Evolutionary conservation across 2,113 vertebrate genomes (phyloP), one percentile per base, ranked within the genome.

Genomic region (Zosterops hypoxanthus): DNA sequence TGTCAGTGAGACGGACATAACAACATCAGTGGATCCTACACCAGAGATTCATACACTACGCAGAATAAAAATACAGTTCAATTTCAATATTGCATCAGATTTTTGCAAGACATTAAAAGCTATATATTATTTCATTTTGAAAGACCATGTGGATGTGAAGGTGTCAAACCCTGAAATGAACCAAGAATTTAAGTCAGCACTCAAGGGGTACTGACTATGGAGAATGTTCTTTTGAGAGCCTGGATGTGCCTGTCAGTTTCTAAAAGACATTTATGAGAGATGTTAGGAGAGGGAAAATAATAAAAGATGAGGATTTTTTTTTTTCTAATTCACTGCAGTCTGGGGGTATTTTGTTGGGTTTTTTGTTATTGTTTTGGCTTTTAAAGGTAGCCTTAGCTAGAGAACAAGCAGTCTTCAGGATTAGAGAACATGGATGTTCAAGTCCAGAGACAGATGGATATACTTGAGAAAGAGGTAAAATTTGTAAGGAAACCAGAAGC

Each of bases 351-450:
- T 3, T 2, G 4, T 12, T 22, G 8, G 3, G 4, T 3, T 7
- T 52, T 65, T 12, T 47, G 50, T 28, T 64, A 19, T 8, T 39
- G 1, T 42, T 56, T 82, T 73, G 4, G 5, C 64, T 64, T 78
- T 53, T 83, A 44, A 91, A 71, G 19, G 16, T 50, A 72, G 12
- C 8, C 16, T 83, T 63, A 90, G 11, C 55, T 81, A 39, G 14
- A 65, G n/a, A 61, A 59, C 12, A 77, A 9, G 12, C 18, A 73
- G 5, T 29, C 39, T 73, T 90, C 55, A 71, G 22, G 17, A 56
- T 0, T 20, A 15, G 18, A 15, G 18, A 56, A 53, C 11, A 6
- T 1, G 1, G 6, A 15, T 3, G 2, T 42, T 86, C 18, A 69
- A 23, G 23, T 26, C 34, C 52, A 83, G 7, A 71, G n/a, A 55